Percentiles rank a stretch among this genome's conserved stretches.
Evolutionary conservation across 2,113 vertebrate species (phyloP).

Genomic region (Neolamprologus caudopunctatus): DNA sequence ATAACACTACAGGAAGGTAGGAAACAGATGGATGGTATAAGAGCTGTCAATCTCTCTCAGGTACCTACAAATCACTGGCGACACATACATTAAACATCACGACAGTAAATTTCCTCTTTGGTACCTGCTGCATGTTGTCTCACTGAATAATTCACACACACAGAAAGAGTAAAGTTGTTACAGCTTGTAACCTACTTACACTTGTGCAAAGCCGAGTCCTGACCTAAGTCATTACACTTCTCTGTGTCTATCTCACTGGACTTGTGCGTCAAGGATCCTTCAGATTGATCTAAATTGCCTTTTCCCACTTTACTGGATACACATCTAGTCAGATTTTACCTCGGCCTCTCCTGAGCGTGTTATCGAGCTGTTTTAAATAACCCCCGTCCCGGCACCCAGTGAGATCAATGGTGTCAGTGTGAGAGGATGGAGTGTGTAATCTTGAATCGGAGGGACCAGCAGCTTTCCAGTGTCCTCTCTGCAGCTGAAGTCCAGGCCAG

Average conservation of each 20-base stretch:
- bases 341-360: background rate
- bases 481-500: constrained; percentile 13
- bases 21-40: constrained; percentile 1
- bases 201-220: background rate
- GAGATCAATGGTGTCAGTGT: constrained; percentile 35
- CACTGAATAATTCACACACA: background rate
- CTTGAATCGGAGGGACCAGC: constrained; percentile 12
- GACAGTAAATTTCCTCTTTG: background rate
- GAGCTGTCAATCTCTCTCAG: constrained; percentile 4
- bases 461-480: constrained; percentile 26
- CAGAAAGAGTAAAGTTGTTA: background rate
- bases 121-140: background rate
- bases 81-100: constrained; percentile 7
- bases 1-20: background rate
- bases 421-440: constrained; percentile 24
- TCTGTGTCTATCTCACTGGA: background rate
- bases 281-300: background rate
- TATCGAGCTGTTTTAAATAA: constrained; percentile 13
- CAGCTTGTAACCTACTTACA: background rate
- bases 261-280: background rate
- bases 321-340: background rate
- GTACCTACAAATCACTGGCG: background rate
- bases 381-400: background rate
- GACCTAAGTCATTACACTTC: background rate
- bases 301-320: background rate